These are phyloP conservation scores for Regulus satrapa DNA, from an alignment of 2,113 vertebrate species.

Conservation along the genomic window DNA sequence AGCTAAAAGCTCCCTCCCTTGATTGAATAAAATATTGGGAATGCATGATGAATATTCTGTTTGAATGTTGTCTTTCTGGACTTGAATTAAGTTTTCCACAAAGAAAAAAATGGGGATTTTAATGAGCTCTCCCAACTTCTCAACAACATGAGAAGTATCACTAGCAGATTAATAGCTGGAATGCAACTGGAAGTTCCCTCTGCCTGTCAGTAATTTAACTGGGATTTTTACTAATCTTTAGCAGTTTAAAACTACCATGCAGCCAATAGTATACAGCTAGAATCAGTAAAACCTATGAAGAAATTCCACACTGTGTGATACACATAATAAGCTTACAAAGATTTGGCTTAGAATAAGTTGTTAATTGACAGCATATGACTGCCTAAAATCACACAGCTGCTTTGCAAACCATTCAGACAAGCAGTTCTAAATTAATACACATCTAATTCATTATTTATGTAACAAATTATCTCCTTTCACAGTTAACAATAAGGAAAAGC, in stretches of 20 bases:
- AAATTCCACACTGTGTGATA: slow-evolving; percentile 32
- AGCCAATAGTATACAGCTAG: background rate
- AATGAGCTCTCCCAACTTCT: background rate
- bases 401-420: slow-evolving; percentile 45
- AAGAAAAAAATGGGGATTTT: background rate
- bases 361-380: slow-evolving; percentile 55
- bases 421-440: slow-evolving; percentile 48
- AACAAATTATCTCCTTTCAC: slow-evolving; percentile 58
- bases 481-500: slow-evolving; percentile 31
- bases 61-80: background rate
- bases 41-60: background rate
- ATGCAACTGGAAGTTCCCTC: background rate
- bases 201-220: background rate
- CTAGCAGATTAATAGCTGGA: background rate
- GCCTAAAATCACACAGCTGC: slow-evolving; percentile 51
- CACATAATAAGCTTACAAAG: slow-evolving; percentile 40
- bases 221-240: slow-evolving; percentile 29
- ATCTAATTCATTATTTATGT: slow-evolving; percentile 67
- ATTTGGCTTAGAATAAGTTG: slow-evolving; percentile 28
- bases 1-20: background rate
- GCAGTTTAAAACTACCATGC: slow-evolving; percentile 1
- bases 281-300: slow-evolving; percentile 33
- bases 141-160: slow-evolving; percentile 14
- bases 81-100: background rate
- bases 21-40: background rate